phyloP scores from a whole-genome alignment of 2,113 vertebrate genomes.

The Oxygymnocypris stewartii region DNA sequence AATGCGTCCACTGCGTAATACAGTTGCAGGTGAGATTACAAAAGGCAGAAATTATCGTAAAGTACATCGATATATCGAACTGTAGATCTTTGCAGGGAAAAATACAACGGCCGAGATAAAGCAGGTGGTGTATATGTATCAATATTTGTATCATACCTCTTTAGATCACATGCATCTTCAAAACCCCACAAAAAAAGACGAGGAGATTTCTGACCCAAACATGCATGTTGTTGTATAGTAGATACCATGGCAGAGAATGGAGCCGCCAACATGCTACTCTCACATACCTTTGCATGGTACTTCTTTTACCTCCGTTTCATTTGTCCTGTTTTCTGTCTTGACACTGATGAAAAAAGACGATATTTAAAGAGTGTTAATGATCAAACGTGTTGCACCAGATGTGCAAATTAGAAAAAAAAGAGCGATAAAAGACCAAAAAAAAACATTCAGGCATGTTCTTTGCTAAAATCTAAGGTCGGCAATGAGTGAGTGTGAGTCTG shows the following conservation, averaged over 20 bases:
- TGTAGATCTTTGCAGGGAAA: constrained; percentile 50
- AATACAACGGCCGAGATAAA: constrained; percentile 49
- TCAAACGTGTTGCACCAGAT: constrained; percentile 39
- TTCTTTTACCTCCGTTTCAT: constrained; percentile 54
- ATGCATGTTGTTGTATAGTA: constrained; percentile 63
- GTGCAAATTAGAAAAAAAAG: constrained; percentile 58
- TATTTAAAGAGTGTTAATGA: constrained; percentile 51
- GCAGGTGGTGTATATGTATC: constrained; percentile 70
- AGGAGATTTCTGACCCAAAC: constrained; percentile 49
- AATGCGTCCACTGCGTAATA: constrained; percentile 59
- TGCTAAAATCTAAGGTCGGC: constrained; percentile 58
- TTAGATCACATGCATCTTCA: constrained; percentile 74
- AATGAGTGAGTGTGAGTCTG: constrained; percentile 39
- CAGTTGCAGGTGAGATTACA: constrained; percentile 66
- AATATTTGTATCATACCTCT: constrained; percentile 80
- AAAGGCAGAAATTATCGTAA: constrained; percentile 44
- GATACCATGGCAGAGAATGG: constrained; percentile 46
- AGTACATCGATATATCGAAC: constrained; percentile 36
- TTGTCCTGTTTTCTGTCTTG: constrained; percentile 59
- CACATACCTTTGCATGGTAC: constrained; percentile 73
- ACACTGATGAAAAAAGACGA: constrained; percentile 55
- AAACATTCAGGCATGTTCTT: constrained; percentile 74
- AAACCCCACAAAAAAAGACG: constrained; percentile 54
- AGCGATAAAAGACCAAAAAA: constrained; percentile 27
- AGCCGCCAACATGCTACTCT: constrained; percentile 54